Conservation (phyloP, 2,797 vertebrate species). For the Pteronotus mesoamericanus region DNA sequence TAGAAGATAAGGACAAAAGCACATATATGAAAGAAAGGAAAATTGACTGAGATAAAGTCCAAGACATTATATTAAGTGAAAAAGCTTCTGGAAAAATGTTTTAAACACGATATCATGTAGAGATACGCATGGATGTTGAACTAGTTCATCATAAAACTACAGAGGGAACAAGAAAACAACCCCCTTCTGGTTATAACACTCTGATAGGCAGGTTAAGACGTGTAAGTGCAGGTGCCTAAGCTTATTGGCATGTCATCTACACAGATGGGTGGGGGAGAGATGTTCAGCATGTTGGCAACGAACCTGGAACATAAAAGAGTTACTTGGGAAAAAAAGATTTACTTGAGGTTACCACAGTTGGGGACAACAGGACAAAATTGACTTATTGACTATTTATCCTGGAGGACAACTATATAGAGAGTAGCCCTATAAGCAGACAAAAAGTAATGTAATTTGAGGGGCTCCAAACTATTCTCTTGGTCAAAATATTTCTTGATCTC, state of each 20-base stretch:
- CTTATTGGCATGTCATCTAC: background rate
- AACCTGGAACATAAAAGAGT: background rate
- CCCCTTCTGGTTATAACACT: background rate
- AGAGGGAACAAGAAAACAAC: background rate
- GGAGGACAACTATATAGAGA: background rate
- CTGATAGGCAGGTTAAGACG: background rate
- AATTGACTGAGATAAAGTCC: background rate
- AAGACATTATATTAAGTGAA: background rate
- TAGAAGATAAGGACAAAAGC: background rate
- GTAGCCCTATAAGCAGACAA: background rate
- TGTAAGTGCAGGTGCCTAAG: background rate
- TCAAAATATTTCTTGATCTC: constrained; percentile 21
- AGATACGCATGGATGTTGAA: background rate
- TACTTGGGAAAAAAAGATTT: background rate
- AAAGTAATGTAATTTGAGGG: background rate
- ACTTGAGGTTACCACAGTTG: background rate
- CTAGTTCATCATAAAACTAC: background rate
- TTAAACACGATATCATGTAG: background rate
- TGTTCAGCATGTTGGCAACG: background rate
- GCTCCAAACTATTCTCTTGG: background rate
- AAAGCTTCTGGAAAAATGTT: background rate
- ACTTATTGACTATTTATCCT: background rate
- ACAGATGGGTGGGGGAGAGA: background rate
- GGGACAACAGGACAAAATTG: background rate
- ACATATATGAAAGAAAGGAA: background rate